phyloP scores from a whole-genome alignment of 2,888 invertebrate genomes.

The Anaspis maculata region DNA sequence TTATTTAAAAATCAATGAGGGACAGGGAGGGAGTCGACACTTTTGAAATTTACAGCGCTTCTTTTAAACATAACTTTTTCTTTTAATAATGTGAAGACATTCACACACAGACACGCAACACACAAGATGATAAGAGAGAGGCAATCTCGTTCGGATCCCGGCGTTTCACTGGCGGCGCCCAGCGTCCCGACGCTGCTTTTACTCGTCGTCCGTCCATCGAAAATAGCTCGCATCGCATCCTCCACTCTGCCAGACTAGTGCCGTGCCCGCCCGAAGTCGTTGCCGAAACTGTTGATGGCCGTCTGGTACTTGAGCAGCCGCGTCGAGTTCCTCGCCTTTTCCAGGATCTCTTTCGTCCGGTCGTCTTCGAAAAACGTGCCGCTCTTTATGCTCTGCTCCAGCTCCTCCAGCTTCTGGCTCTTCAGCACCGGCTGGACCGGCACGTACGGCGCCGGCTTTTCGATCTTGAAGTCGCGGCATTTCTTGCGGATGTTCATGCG shows the following conservation, averaged over 20 bases:
- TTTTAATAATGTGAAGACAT: too few species aligned
- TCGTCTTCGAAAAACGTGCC: slow-evolving; percentile 40
- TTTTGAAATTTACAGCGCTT: too few species aligned
- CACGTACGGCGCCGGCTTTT: slow-evolving; percentile 32
- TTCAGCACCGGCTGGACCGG: slow-evolving; percentile 37
- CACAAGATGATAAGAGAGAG: slow-evolving; percentile 12
- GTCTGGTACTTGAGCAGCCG: slow-evolving; percentile 32
- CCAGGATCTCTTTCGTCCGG: slow-evolving; percentile 36
- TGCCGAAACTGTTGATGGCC: slow-evolving; percentile 24
- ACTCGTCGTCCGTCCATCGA: too few species aligned
- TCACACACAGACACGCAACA: not conserved
- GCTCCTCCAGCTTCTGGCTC: slow-evolving; percentile 34
- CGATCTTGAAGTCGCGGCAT: slow-evolving; percentile 32
- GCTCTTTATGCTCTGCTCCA: slow-evolving; percentile 35
- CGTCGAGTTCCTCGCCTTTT: slow-evolving; percentile 32
- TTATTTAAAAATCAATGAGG: too few species aligned
- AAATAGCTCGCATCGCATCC: too few species aligned
- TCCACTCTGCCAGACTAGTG: too few species aligned
- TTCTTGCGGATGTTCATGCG: slow-evolving; percentile 35
- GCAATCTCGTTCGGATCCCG: too few species aligned
- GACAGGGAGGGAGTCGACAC: too few species aligned
- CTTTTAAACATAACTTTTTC: too few species aligned
- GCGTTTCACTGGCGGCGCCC: too few species aligned
- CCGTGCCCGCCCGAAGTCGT: slow-evolving; percentile 27
- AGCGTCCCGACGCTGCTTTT: slow-evolving; percentile 19